phyloP scores from a whole-genome alignment of 2,888 invertebrate species.

The Lordiphosa andalusiaca region DNA sequence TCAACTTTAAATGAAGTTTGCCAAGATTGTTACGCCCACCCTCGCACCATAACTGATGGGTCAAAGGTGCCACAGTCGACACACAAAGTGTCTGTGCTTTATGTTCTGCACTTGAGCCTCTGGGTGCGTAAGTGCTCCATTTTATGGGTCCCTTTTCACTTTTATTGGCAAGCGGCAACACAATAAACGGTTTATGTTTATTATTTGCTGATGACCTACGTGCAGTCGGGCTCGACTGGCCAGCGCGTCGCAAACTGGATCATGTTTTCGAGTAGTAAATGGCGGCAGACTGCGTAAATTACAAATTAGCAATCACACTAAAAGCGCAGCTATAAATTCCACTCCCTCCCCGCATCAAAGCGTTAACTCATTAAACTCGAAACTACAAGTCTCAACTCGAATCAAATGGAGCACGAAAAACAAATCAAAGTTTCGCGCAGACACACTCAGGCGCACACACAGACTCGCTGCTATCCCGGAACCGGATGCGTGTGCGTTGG shows the following conservation, averaged over 20 bases:
- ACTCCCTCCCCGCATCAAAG: constrained; percentile 67
- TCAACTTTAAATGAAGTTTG: no score
- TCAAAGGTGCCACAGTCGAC: constrained; percentile 2
- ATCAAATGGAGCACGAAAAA: constrained; percentile 73
- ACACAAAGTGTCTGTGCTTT: constrained; percentile 48
- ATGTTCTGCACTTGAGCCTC: constrained; percentile 66
- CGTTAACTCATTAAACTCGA: constrained; percentile 70
- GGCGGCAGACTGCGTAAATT: constrained; percentile 69
- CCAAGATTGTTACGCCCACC: no score
- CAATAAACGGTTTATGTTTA: constrained; percentile 77
- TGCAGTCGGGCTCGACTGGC: constrained; percentile 46
- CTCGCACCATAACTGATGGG: neutral
- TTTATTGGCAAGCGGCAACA: constrained; percentile 62
- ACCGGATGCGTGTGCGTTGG: constrained; percentile 69
- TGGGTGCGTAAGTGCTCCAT: constrained; percentile 52
- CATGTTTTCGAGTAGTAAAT: constrained; percentile 54
- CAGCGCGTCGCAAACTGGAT: neutral
- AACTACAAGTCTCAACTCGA: constrained; percentile 52
- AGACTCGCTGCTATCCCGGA: constrained; percentile 50
- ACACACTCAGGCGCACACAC: constrained; percentile 19
- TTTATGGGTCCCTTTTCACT: constrained; percentile 67
- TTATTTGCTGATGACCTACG: constrained; percentile 78
- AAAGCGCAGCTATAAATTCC: constrained; percentile 68
- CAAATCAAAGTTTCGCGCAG: constrained; percentile 62
- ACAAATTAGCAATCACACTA: constrained; percentile 76